Base-by-base conservation (phyloP, 2,888 invertebrate species). In the Lasioglossum oenotherae region DNA sequence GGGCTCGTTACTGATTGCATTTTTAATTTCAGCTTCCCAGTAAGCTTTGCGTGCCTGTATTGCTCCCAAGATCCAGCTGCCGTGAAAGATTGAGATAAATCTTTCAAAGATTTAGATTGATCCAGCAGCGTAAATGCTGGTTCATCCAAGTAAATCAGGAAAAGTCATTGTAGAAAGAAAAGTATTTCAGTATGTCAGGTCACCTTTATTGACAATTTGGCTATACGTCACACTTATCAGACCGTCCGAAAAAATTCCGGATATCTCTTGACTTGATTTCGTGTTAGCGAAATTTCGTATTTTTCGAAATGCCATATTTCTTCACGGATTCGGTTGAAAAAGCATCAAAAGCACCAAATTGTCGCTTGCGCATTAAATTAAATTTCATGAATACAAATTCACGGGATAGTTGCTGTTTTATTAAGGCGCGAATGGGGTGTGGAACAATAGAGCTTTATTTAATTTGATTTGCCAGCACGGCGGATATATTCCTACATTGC, bases 21-120 rank as follows among this genome's bases (percentile, higher is more conserved):
- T 91, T 92, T 92, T 92, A 91, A 91, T 92, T 89, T 86, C 87
- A 78, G 82, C 19, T 53, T n/a, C n/a, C 57, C 27, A 44, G 12
- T 60, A 69, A 83, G 74, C 82, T 73, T 31, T 19, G n/a, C 31
- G 44, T 38, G n/a, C 35, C 44, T 71, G 12, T 19, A 4, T 35
- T 16, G 10, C 31, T 23, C 35, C 41, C 57, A 79, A 75, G 75
- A 72, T 67, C 23, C 67, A 41, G 41, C 27, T 31, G 75, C 64
- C 75, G 78, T n/a, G 53, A 74, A 75, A 79, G 84, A 84, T 78
- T 72, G 46, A 72, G 76, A 78, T 46, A 46, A 16, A 46, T 46
- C 4, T 46, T 46, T 46, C 16, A 4, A 16, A 16, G 46, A 46
- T 46, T 46, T 16, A 46, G 46, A 16, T 44, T 0, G 4, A 44